Conservation (phyloP, 2,113 vertebrate species). For the Chascanopsetta lugubris region DNA sequence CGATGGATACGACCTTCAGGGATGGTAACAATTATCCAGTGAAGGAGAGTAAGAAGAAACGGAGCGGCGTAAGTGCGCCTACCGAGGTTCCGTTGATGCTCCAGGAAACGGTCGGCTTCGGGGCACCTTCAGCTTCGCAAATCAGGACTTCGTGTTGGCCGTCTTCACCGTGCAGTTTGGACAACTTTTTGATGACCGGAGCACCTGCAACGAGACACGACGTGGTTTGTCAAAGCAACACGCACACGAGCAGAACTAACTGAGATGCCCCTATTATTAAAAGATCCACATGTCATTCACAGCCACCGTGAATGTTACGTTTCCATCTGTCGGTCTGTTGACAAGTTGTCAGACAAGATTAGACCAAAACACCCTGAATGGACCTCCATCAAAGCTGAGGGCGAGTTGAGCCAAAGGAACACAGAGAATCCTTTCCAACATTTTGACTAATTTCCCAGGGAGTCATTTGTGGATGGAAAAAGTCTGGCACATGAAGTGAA, state of each 20-base stretch:
- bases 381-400: too few relatives aligned
- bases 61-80: constrained; percentile 61
- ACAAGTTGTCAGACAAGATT: too few relatives aligned
- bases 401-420: too few relatives aligned
- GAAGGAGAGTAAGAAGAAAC: neutral
- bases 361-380: too few relatives aligned
- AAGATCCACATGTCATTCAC: too few relatives aligned
- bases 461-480: too few relatives aligned
- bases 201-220: constrained; percentile 80
- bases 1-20: constrained; percentile 14
- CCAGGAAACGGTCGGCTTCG: constrained; percentile 92
- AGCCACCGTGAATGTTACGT: too few relatives aligned
- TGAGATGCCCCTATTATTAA: neutral
- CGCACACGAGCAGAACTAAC: neutral
- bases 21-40: constrained; percentile 10
- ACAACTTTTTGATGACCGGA: constrained; percentile 87
- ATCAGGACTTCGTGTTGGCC: constrained; percentile 86
- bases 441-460: too few relatives aligned
- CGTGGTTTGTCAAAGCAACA: neutral
- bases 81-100: constrained; percentile 87
- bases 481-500: too few relatives aligned
- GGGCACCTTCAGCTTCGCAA: constrained; percentile 92
- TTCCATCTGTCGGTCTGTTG: too few relatives aligned
- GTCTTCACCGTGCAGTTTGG: constrained; percentile 81
- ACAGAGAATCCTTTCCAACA: too few relatives aligned